Conservation (phyloP, 2,888 invertebrate species). For the Rhabditoides inermis region DNA sequence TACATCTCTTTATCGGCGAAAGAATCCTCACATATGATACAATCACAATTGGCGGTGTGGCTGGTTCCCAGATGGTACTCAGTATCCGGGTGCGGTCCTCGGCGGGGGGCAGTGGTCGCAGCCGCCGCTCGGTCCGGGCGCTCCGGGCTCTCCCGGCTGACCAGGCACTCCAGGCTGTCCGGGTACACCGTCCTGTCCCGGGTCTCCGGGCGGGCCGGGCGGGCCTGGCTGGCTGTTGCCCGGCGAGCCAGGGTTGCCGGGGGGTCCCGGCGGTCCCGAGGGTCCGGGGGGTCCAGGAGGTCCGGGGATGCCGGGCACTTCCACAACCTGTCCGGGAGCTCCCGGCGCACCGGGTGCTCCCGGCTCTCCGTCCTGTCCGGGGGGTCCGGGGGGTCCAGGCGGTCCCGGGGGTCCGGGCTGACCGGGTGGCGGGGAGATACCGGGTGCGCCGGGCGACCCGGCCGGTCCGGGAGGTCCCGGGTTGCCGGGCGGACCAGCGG, state of each 20-base stretch:
- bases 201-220: constrained; percentile 22
- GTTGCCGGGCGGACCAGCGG: constrained; percentile 19
- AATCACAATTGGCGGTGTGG: too few species aligned
- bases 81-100: constrained; percentile 29
- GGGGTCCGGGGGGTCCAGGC: constrained; percentile 20
- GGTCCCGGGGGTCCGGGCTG: constrained; percentile 14
- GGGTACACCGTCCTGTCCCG: constrained; percentile 24
- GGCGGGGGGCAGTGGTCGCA: constrained; percentile 33
- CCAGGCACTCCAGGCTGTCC: constrained; percentile 22
- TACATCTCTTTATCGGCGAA: too few species aligned
- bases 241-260: constrained; percentile 15
- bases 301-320: constrained; percentile 24
- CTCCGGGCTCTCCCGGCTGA: constrained; percentile 19
- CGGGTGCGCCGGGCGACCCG: constrained; percentile 21
- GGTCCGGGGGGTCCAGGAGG: constrained; percentile 20
- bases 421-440: constrained; percentile 17
- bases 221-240: constrained; percentile 22
- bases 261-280: constrained; percentile 18
- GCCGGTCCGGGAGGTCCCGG: constrained; percentile 26
- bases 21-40: too few species aligned
- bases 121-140: constrained; percentile 19
- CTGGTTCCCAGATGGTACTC: too few species aligned
- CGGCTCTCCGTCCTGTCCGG: constrained; percentile 17
- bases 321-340: constrained; percentile 25
- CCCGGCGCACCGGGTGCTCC: constrained; percentile 16